phyloP scores from a whole-genome alignment of 1,140 invertebrate genomes.

The Tyrophagus putrescentiae region DNA sequence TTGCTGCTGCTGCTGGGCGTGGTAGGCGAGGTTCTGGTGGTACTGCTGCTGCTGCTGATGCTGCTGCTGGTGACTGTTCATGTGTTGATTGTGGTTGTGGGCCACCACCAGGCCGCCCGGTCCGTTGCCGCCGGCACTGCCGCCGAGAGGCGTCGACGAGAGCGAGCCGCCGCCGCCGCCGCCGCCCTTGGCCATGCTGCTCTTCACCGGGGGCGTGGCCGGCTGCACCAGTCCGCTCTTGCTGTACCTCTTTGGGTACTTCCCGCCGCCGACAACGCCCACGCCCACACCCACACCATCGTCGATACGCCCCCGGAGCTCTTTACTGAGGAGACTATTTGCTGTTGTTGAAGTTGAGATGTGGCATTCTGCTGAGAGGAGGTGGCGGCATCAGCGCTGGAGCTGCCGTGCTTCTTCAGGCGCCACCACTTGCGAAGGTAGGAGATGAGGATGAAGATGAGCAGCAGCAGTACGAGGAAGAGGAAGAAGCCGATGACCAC shows the following conservation, averaged over 20 bases:
- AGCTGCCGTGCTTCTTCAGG: conserved; percentile 9
- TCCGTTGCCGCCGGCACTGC: background rate
- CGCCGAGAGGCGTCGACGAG: background rate
- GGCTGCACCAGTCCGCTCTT: background rate
- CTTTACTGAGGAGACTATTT: background rate
- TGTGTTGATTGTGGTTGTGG: background rate
- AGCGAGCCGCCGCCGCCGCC: too few relatives aligned
- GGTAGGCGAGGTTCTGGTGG: background rate
- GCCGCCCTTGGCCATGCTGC: background rate
- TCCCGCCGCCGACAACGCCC: background rate
- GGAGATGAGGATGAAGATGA: conserved; percentile 15
- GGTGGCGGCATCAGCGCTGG: background rate
- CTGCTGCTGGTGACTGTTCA: background rate
- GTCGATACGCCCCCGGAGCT: background rate
- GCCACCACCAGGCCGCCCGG: too few relatives aligned
- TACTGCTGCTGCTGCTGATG: background rate
- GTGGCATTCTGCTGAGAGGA: too few relatives aligned
- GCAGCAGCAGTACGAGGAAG: conserved; percentile 9
- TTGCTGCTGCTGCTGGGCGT: background rate
- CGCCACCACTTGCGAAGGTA: conserved; percentile 16
- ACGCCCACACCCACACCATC: background rate
- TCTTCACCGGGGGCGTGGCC: background rate
- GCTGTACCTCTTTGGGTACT: background rate
- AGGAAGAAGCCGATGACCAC: conserved; percentile 18
- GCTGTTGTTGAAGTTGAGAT: too few relatives aligned